phyloP scores from a whole-genome alignment of 1,140 invertebrate species.

The Stegodyphus dumicola region DNA sequence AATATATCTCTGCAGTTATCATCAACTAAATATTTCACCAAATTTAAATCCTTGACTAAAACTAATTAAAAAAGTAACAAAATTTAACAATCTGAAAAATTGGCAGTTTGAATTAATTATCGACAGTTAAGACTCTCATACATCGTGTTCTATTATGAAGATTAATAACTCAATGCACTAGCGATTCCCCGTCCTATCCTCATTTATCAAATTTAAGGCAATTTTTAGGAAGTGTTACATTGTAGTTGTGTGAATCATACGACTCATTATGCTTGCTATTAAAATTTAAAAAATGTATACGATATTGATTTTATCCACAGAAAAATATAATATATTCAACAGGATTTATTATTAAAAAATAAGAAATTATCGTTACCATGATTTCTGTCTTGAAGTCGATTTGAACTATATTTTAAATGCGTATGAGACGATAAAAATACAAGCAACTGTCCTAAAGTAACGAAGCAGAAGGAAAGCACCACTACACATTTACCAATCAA shows the following conservation, averaged over 20 bases:
- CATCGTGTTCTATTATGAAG: too few relatives aligned
- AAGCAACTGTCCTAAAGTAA: slow-evolving; percentile 20
- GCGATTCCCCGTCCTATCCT: too few relatives aligned
- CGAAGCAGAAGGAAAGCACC: not conserved
- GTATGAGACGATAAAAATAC: slow-evolving; percentile 10
- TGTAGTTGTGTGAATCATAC: not conserved
- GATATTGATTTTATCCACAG: too few relatives aligned
- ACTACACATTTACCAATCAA: not conserved
- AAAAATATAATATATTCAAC: not conserved
- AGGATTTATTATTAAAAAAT: not conserved
- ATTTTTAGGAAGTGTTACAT: not conserved
- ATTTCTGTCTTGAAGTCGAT: not conserved
- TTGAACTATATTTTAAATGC: not conserved
- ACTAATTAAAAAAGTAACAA: too few relatives aligned
- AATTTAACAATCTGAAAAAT: too few relatives aligned
- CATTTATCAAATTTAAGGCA: not conserved
- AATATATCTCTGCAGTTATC: too few relatives aligned
- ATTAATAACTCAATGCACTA: too few relatives aligned
- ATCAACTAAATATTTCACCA: too few relatives aligned
- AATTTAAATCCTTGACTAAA: too few relatives aligned
- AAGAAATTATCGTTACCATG: not conserved
- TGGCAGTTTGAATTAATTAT: too few relatives aligned
- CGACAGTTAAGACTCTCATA: too few relatives aligned
- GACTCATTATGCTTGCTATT: not conserved
- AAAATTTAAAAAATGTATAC: not conserved